Base-by-base conservation (phyloP, 2,888 invertebrate species). In the Arrhopalites spinosus region DNA sequence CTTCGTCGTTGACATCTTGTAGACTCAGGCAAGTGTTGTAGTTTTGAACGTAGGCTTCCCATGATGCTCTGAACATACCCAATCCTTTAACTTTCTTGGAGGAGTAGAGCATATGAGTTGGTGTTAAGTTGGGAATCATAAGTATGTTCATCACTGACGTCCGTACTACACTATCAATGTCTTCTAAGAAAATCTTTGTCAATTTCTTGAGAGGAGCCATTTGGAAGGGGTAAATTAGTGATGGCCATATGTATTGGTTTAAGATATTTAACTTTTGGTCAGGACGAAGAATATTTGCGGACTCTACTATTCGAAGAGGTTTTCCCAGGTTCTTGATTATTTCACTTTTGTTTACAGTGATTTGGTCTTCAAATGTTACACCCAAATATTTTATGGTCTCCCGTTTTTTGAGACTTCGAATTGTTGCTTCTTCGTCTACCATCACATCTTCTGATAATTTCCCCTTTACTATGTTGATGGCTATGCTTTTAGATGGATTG, bases 1-100 rank as follows among this genome's bases (percentile, higher is more conserved):
- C 45, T 56, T 56, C n/a, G n/a, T 45, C 45, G 8, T 36, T 15
- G 2, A n/a, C 8, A 23, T 43, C n/a, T 20, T 17, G 11, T 2
- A 66, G 43, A 45, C 20, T 43, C 7, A 23, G 7, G 45, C 23
- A 13, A 1, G 66, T 15, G 45, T 70, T 70, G 23, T 30, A 70
- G 13, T 53, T 56, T 56, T 70, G 70, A 5, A 70, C 29, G 13
- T 20, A 59, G 2, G 70, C 70, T 27, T 70, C 70, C 70, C 70
- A 70, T 5, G 17, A n/a, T 5, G 70, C 56, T 53, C 30, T 0
- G 29, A 70, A 30, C 1, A 70, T 29, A 1, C 70, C 70, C 8
- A 56, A 20, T 2, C 70, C 70, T 11, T 70, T 70, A 17, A 25
- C 27, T 15, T 70, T 70, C 11, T 25, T 17, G 8, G 56, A 56